Conservation (phyloP, 2,888 invertebrate genomes). For the Erebia epiphron region DNA sequence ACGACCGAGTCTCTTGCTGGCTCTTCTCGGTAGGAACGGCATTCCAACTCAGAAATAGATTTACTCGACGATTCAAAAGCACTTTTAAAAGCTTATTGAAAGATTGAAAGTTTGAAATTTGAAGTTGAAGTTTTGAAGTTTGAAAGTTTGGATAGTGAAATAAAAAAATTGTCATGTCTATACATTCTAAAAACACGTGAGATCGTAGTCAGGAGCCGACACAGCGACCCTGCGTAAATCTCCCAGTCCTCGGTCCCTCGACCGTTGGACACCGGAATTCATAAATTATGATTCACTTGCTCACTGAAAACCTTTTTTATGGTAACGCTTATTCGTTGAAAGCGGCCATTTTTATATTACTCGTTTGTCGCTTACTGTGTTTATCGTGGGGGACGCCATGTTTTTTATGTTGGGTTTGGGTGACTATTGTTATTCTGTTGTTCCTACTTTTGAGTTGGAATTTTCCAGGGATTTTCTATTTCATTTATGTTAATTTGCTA, state of each 20-base stretch:
- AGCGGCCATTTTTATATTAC: conserved; percentile 74
- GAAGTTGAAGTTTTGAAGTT: too few species aligned
- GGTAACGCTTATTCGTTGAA: conserved; percentile 79
- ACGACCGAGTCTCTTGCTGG: too few species aligned
- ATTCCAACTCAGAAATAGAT: too few species aligned
- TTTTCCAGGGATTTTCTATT: background rate
- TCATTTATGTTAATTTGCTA: background rate
- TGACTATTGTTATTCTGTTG: conserved; percentile 12
- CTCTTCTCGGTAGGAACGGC: too few species aligned
- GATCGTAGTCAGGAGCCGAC: conserved; percentile 64
- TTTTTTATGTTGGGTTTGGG: conserved; percentile 5
- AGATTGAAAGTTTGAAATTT: too few species aligned
- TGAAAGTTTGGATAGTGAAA: too few species aligned
- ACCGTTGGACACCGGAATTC: conserved; percentile 77
- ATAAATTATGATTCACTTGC: conserved; percentile 83
- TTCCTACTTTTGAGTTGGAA: background rate
- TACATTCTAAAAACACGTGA: conserved; percentile 47
- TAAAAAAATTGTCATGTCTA: conserved; percentile 30
- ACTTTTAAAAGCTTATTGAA: too few species aligned
- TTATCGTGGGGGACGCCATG: conserved; percentile 36
- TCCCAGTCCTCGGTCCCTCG: conserved; percentile 51
- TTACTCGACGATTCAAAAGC: too few species aligned
- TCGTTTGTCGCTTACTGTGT: conserved; percentile 63
- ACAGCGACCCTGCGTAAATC: conserved; percentile 81
- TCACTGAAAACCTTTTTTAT: conserved; percentile 83